Evolutionary conservation across 2,888 invertebrate species (phyloP).

Genomic region (Macrophya annulata): DNA sequence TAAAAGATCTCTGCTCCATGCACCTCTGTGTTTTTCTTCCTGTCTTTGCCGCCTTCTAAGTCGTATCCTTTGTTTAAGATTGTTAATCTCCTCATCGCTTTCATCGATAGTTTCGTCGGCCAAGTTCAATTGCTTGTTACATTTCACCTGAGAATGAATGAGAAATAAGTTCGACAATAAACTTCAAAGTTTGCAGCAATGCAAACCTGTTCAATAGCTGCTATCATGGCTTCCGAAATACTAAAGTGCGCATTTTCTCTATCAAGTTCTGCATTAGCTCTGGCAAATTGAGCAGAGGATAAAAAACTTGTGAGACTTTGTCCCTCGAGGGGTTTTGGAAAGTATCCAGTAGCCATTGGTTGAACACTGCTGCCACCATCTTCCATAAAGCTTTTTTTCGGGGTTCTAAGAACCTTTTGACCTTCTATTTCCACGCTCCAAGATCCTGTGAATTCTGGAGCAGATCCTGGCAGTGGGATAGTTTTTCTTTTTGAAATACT

Average conservation of each 20-base stretch:
- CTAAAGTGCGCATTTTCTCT: conserved; percentile 93
- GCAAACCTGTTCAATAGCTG: conserved; percentile 87
- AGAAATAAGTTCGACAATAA: not conserved
- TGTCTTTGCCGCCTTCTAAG: conserved; percentile 82
- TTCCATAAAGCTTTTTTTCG: conserved; percentile 83
- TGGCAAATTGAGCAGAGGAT: conserved; percentile 86
- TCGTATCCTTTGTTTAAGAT: conserved; percentile 84
- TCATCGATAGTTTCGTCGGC: conserved; percentile 81
- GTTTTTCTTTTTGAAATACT: conserved; percentile 62
- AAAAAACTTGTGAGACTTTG: conserved; percentile 89
- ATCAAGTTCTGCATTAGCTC: conserved; percentile 89
- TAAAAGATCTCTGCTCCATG: conserved; percentile 74
- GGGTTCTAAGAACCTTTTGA: conserved; percentile 80
- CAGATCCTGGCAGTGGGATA: conserved; percentile 67
- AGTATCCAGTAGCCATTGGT: conserved; percentile 83
- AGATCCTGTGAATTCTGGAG: conserved; percentile 71
- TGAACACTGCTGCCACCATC: conserved; percentile 83
- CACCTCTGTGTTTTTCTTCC: conserved; percentile 76
- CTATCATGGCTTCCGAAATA: conserved; percentile 91
- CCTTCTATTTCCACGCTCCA: conserved; percentile 75
- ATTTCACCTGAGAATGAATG: conserved; percentile 80
- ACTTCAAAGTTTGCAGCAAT: not conserved
- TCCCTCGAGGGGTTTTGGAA: conserved; percentile 84
- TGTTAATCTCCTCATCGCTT: conserved; percentile 86
- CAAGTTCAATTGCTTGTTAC: conserved; percentile 81